Percentiles rank a stretch among this genome's conserved stretches.
These are phyloP conservation scores for Oncorhynchus keta DNA, from an alignment of 2,113 vertebrate species.

Conservation along the genomic window DNA sequence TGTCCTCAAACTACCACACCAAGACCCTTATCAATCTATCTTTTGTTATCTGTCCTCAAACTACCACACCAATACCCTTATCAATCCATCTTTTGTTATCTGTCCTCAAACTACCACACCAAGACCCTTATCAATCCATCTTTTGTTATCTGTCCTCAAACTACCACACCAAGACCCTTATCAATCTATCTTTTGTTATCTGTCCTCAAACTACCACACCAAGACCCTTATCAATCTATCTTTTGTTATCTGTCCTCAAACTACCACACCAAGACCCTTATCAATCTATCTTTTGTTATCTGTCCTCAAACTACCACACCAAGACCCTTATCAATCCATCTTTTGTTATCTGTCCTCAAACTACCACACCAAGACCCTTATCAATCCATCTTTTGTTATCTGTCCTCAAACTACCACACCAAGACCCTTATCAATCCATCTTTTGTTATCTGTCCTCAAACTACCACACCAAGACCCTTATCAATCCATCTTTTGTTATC, in stretches of 20 bases:
- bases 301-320: too few relatives aligned
- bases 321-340: neutral
- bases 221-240: neutral
- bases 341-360: neutral
- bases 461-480: too few relatives aligned
- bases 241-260: neutral
- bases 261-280: too few relatives aligned
- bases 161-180: too few relatives aligned
- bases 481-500: neutral
- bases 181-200: neutral
- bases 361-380: too few relatives aligned
- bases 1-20: neutral
- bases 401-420: neutral
- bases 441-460: neutral
- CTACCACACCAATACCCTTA: too few relatives aligned
- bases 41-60: neutral
- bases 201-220: neutral
- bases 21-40: neutral
- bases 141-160: neutral
- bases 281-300: too few relatives aligned
- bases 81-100: neutral
- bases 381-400: neutral
- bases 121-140: neutral
- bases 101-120: neutral
- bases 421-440: neutral